Percentiles rank a stretch among this genome's conserved stretches.
These are phyloP conservation scores for Noctua pronuba DNA, from an alignment of 2,888 invertebrate genomes.

Conservation along the genomic window DNA sequence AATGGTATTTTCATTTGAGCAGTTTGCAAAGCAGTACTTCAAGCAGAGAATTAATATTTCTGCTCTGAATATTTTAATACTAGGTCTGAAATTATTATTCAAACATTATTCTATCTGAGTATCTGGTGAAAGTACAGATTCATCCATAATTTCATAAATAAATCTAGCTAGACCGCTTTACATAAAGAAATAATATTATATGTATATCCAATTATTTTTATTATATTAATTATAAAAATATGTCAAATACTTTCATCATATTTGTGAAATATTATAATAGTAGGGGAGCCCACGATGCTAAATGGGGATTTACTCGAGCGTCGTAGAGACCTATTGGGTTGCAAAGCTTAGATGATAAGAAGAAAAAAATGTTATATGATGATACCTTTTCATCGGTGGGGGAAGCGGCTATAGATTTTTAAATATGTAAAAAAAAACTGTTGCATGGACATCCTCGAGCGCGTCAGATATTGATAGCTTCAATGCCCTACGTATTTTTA, in stretches of 20 bases:
- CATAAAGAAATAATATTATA: neutral
- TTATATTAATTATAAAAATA: neutral
- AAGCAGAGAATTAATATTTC: slow-evolving; percentile 55
- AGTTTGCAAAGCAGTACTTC: slow-evolving; percentile 40
- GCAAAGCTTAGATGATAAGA: too few relatives aligned
- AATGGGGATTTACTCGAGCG: too few relatives aligned
- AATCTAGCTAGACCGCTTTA: neutral
- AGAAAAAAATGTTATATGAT: too few relatives aligned
- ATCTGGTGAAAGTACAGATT: neutral
- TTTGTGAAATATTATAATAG: neutral
- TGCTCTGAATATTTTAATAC: slow-evolving; percentile 30
- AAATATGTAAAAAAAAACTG: too few relatives aligned
- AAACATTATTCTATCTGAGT: slow-evolving; percentile 13
- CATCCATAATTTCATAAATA: neutral
- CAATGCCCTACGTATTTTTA: too few relatives aligned
- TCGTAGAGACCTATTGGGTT: too few relatives aligned
- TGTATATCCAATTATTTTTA: too few relatives aligned
- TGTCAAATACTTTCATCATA: neutral
- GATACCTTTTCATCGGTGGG: too few relatives aligned
- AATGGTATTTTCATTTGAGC: slow-evolving; percentile 54
- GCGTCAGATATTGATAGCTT: too few relatives aligned
- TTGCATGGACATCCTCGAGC: too few relatives aligned
- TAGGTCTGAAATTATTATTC: slow-evolving; percentile 12
- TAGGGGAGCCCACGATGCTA: too few relatives aligned
- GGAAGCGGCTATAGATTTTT: too few relatives aligned